Base-by-base conservation (phyloP, 2,888 invertebrate genomes). In the Seira musarum region DNA sequence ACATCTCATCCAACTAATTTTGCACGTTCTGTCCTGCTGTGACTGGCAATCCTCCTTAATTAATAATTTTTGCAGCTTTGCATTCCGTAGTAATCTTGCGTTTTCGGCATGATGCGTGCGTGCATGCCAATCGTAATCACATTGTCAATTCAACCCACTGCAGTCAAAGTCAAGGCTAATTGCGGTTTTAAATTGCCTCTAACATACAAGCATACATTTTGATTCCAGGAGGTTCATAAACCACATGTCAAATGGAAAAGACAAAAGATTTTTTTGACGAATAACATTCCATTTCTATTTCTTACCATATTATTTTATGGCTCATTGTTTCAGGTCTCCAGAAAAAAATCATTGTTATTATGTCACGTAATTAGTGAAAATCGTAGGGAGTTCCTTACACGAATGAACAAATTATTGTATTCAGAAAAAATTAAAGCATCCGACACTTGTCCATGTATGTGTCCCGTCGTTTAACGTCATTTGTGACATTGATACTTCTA, bases 81-180 rank as follows among this genome's bases (percentile, higher is more conserved):
- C n/a, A n/a, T n/a, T n/a, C n/a, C n/a, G n/a, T n/a, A n/a, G n/a
- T n/a, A n/a, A n/a, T n/a, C n/a, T n/a, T 49, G 49, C 15, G 49
- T 15, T n/a, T 8, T 3, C 49, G 3, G 49, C 49, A n/a, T 3
- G 17, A 49, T 13, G 15, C 49, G 6, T 13, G 15, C 49, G 6
- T n/a, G 17, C 3, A 49, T n/a, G 15, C 6, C 17, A 49, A 49
- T 49, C 49, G 2, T 15, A 49, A n/a, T n/a, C 3, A 3, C 49
- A n/a, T 49, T 49, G 49, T 49, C 49, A 49, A n/a, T 2, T 13
- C 49, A 49, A 15, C 49, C 49, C 49, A 49, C 49, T 13, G 17
- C 49, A 13, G 17, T 49, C 49, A 49, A 49, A 49, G 49, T 49
- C 49, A 49, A 49, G 49, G 49, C 49, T 49, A 49, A 49, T 49